Evolutionary conservation across 2,888 invertebrate genomes (phyloP).

Genomic region (Drosophila borborema): DNA sequence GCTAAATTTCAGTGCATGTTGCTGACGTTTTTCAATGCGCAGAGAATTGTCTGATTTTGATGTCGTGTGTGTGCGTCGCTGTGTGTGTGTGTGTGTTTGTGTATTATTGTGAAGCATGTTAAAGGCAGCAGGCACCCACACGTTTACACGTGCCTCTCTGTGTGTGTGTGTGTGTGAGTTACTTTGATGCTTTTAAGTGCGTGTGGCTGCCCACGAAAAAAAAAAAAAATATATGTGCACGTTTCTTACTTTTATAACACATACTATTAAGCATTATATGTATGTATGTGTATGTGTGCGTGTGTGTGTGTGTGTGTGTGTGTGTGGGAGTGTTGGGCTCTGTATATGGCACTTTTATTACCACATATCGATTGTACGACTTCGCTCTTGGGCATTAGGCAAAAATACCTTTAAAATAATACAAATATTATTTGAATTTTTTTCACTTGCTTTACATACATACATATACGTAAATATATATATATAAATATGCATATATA

Average conservation of each 20-base stretch:
- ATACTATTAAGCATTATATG: slow-evolving; percentile 1
- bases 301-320: background rate
- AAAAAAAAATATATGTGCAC: slow-evolving; percentile 10
- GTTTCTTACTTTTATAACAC: slow-evolving; percentile 26
- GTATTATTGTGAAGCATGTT: background rate
- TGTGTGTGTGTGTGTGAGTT: slow-evolving; percentile 3
- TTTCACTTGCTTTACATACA: background rate
- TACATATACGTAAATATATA: background rate
- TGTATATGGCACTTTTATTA: slow-evolving; percentile 30
- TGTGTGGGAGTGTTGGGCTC: background rate
- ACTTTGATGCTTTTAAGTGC: slow-evolving; percentile 31
- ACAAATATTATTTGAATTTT: slow-evolving; percentile 21
- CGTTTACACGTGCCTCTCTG: background rate
- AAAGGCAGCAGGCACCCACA: background rate
- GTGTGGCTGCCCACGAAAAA: slow-evolving; percentile 27
- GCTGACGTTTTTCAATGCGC: slow-evolving; percentile 34
- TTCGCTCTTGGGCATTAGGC: slow-evolving; percentile 33
- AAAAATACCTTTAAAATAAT: slow-evolving; percentile 33
- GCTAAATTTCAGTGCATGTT: slow-evolving; percentile 21
- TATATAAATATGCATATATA: background rate
- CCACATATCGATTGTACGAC: slow-evolving; percentile 30
- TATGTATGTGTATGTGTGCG: background rate
- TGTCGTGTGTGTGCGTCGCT: background rate
- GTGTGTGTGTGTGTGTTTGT: background rate
- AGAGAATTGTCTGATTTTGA: slow-evolving; percentile 25